Conservation (phyloP, 2,113 vertebrate genomes). For the Orycteropus afer region DNA sequence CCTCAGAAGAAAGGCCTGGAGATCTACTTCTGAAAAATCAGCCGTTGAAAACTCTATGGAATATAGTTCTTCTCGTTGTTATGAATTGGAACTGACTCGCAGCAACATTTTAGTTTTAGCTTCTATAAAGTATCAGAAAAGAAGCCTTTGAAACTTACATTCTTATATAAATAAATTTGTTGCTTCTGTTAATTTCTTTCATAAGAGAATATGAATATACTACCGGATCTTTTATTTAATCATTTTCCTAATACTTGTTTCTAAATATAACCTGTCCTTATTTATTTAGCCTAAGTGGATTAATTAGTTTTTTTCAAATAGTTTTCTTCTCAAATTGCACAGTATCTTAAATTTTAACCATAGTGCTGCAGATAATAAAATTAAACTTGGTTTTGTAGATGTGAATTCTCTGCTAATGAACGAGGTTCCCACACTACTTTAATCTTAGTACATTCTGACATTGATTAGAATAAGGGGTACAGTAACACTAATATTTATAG, state of each 20-base stretch:
- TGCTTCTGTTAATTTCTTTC: slow-evolving; percentile 42
- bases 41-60: not conserved
- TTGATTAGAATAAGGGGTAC: not conserved
- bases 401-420: not conserved
- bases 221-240: slow-evolving; percentile 13
- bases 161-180: slow-evolving; percentile 10
- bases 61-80: not conserved
- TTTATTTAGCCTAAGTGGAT: slow-evolving; percentile 23
- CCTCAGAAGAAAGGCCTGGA: not conserved
- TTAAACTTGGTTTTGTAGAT: slow-evolving; percentile 17
- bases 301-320: slow-evolving; percentile 33
- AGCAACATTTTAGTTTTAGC: not conserved
- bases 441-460: not conserved
- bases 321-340: not conserved
- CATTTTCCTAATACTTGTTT: slow-evolving; percentile 37
- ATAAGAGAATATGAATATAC: not conserved
- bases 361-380: not conserved
- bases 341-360: slow-evolving; percentile 43
- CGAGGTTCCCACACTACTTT: not conserved
- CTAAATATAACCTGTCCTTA: not conserved
- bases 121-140: slow-evolving; percentile 9
- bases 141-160: not conserved
- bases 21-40: not conserved
- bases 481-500: not conserved
- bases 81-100: not conserved